Conservation (phyloP, 1,140 invertebrate species). For the Pseudomyrmex flavicornis region DNA sequence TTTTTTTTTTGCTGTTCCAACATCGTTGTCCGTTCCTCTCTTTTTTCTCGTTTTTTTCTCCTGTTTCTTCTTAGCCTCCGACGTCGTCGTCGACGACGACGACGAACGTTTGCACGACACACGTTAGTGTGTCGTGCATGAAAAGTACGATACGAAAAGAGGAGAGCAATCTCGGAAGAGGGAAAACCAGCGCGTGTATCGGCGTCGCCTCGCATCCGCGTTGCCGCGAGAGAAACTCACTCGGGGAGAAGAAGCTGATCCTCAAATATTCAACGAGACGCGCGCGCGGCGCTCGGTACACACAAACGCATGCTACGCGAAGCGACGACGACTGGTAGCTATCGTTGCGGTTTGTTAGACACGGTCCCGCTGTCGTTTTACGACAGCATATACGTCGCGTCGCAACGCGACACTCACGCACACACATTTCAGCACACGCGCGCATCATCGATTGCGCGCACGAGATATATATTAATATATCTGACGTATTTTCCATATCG, state of each 20-base stretch:
- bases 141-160: slow-evolving; percentile 39
- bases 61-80: slow-evolving; percentile 23
- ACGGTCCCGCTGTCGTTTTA: slow-evolving; percentile 67
- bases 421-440: slow-evolving; percentile 31
- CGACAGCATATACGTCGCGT: slow-evolving; percentile 45
- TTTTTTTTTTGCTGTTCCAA: slow-evolving; percentile 26
- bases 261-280: slow-evolving; percentile 77
- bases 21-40: slow-evolving; percentile 47
- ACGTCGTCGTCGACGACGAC: slow-evolving; percentile 39
- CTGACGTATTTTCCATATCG: slow-evolving; percentile 34
- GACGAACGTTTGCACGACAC: slow-evolving; percentile 19
- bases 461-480: neutral
- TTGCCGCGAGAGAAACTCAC: slow-evolving; percentile 20
- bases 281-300: neutral
- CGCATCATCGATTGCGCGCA: neutral
- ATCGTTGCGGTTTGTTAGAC: slow-evolving; percentile 80
- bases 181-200: neutral
- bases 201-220: slow-evolving; percentile 10
- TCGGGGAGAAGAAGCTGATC: slow-evolving; percentile 60
- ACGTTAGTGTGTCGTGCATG: slow-evolving; percentile 58
- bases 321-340: slow-evolving; percentile 73
- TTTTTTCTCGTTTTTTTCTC: slow-evolving; percentile 35
- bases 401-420: slow-evolving; percentile 42
- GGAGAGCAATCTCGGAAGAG: slow-evolving; percentile 28
- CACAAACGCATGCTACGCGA: slow-evolving; percentile 16